Evolutionary conservation across 2,888 invertebrate genomes (phyloP), one percentile per base, ranked within the genome.

Genomic region (Chrysomela aeneicollis): DNA sequence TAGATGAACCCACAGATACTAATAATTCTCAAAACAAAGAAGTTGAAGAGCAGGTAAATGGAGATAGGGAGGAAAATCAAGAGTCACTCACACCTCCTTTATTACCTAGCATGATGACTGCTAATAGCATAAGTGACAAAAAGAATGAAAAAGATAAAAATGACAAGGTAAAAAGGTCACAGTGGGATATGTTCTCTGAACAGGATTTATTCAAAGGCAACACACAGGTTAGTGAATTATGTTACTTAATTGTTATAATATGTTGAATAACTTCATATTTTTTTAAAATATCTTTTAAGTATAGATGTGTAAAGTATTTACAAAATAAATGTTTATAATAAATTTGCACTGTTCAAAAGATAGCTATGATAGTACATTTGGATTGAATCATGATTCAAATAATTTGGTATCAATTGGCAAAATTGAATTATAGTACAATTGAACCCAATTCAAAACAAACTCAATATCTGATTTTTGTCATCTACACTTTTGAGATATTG

Each of bases 181-280:
- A 92, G 74, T 93, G 93, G 92, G 94, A 94, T 77, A 94, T 94
- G 92, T 94, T 96, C 84, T 95, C 97, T 42, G 96, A 97, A 77
- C 92, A 93, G 71, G 93, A 94, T 77, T 92, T 92, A 81, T 93
- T 94, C 81, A 83, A 81, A 71, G 78, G 74, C 32, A 80, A 79
- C 66, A 77, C 79, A 52, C 76, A 71, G 73, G 82, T 82, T 76
- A 78, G 77, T 78, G 47, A 26, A n/a, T n/a, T 26, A 26, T 3
- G 6, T 5, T 26, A 26, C 26, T 21, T 26, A 18, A n/a, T 21
- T 30, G 9, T 10, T 52, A 3, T 17, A n/a, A n/a, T n/a, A n/a
- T n/a, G n/a, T n/a, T n/a, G n/a, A n/a, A n/a, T n/a, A n/a, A n/a
- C n/a, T n/a, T n/a, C n/a, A n/a, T n/a, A n/a, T n/a, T n/a, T n/a